Evolutionary conservation across 2,113 vertebrate species (phyloP), one percentile per base, ranked within the genome.

Genomic region (Oncorhynchus clarkii): DNA sequence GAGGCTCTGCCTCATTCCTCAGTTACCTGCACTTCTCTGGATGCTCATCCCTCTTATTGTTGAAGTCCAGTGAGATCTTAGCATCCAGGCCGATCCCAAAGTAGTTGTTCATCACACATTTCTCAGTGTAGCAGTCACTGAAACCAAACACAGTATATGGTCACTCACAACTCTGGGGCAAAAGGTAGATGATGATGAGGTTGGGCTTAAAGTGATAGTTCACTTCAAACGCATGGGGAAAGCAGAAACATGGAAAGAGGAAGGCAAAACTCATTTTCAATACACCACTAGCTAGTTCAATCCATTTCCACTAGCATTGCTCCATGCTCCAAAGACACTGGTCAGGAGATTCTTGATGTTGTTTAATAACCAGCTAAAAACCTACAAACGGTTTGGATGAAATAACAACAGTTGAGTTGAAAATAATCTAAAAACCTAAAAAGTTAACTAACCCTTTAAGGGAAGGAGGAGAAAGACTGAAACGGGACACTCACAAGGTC

Each of bases 61-160:
- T 98, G 86, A 98, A 97, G 81, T 97, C 96, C 89, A 98, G 92
- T 71, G 96, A 96, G 83, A 98, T 98, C 31, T 34, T 34, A 34
- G 31, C 31, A 34, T 34, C 97, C 82, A 97, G 88, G 67, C 97
- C 97, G 5, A 98, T 98, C 71, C 97, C 97, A 65, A 98, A 98
- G 74, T 98, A 98, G 84, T 98, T 98, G 86, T 98, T 98, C 97
- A 98, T 98, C 62, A 98, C 97, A 73, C 97, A 98, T 65, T 96
- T 97, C 90, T 98, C 97, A 0, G 95, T 95, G 83, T 96, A 97
- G 82, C 88, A 95, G 74, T 97, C 95, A 80, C 96, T 97, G 86
- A 20, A 76, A 39, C n/a, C 76, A 70, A 27, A 76, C 31, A 31
- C 60, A 73, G 9, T 69, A 11, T 5, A 31, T 20, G 59, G 39